These are phyloP conservation scores for Tipula unca DNA, from an alignment of 2,888 invertebrate species.

Conservation along the genomic window DNA sequence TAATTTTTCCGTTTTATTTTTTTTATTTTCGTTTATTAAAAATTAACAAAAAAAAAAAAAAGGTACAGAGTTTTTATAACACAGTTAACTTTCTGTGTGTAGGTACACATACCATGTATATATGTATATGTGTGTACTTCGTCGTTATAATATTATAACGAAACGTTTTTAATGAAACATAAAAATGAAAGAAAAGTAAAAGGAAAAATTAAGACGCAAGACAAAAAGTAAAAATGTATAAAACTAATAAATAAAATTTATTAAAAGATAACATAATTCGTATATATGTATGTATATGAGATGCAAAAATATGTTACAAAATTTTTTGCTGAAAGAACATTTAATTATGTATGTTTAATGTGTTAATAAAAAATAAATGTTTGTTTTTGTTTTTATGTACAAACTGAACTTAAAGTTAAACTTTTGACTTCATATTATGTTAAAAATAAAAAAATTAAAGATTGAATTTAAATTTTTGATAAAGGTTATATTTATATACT, in stretches of 20 bases:
- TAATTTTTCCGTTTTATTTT: background rate
- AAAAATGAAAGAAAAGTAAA: background rate
- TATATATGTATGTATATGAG: background rate
- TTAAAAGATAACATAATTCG: constrained; percentile 14
- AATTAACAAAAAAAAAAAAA: background rate
- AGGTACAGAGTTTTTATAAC: background rate
- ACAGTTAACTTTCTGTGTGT: background rate
- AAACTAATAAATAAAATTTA: constrained; percentile 14
- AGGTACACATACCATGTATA: background rate
- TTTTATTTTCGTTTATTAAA: background rate
- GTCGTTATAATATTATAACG: background rate
- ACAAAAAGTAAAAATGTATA: background rate
- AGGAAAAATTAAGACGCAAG: background rate
- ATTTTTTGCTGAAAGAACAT: background rate
- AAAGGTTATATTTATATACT: background rate
- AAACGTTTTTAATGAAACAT: constrained; percentile 8
- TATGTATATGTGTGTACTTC: background rate
- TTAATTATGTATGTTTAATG: constrained; percentile 14
- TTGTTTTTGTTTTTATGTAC: constrained; percentile 8
- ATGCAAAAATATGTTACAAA: background rate
- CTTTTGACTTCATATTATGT: background rate
- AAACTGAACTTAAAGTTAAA: background rate
- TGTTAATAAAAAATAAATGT: constrained; percentile 8
- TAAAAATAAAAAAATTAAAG: background rate
- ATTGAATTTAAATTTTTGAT: background rate